Percentiles rank a stretch among this genome's conserved stretches.
phyloP scores from a whole-genome alignment of 2,113 vertebrate species.

The Cnemophilus loriae region DNA sequence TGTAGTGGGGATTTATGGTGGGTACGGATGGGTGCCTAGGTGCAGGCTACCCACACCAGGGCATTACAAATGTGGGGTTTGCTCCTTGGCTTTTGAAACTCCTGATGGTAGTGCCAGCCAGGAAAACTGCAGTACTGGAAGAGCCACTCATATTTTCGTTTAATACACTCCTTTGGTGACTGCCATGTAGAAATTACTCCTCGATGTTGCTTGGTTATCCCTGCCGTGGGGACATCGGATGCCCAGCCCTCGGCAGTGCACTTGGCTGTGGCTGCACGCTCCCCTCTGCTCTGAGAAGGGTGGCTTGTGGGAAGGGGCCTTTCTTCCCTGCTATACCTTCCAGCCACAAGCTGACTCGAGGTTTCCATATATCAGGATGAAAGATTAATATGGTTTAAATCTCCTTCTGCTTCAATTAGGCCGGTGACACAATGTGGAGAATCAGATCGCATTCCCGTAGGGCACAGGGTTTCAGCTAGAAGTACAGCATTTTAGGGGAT shows the following conservation, averaged over 20 bases:
- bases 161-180: neutral
- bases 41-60: neutral
- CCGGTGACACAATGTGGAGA: neutral
- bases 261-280: neutral
- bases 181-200: neutral
- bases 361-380: neutral
- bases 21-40: rapidly evolving
- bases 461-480: neutral
- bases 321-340: neutral
- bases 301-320: neutral
- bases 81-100: neutral
- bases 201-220: rapidly evolving
- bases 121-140: neutral
- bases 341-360: neutral
- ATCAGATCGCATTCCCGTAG: neutral
- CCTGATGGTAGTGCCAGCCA: neutral
- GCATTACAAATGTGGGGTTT: neutral
- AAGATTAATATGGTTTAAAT: neutral
- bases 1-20: neutral
- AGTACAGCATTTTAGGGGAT: constrained; percentile 13
- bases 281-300: neutral
- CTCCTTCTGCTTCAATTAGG: constrained; percentile 16
- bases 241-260: neutral
- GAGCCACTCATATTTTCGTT: neutral
- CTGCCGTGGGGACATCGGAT: rapidly evolving